A percentile compares a stretch with the other conserved stretches of the same genome.
phyloP scores from a whole-genome alignment of 1,140 invertebrate genomes.

The Drosophila bocqueti region DNA sequence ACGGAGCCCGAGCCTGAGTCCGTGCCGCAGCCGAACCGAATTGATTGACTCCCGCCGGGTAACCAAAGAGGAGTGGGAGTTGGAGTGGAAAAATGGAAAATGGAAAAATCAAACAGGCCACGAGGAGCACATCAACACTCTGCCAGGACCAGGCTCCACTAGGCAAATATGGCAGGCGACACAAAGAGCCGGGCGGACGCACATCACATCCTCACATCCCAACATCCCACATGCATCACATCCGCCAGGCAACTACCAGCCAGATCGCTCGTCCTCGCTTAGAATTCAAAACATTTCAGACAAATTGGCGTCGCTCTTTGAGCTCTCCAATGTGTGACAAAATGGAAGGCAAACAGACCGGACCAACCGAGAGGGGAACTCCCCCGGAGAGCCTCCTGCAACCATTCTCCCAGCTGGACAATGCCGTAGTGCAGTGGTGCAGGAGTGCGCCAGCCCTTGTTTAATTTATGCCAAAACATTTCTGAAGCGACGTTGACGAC shows the following conservation, averaged over 20 bases:
- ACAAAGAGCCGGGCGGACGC: constrained; percentile 38
- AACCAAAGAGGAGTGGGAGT: constrained; percentile 10
- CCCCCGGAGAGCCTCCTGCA: neutral
- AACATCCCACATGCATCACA: constrained; percentile 50
- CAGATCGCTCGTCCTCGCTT: constrained; percentile 54
- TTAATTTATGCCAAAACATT: constrained; percentile 81
- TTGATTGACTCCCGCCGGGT: constrained; percentile 66
- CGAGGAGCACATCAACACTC: constrained; percentile 30
- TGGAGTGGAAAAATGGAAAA: constrained; percentile 56
- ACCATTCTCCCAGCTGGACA: constrained; percentile 42
- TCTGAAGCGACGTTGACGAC: constrained; percentile 77
- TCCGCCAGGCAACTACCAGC: constrained; percentile 25
- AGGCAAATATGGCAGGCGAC: constrained; percentile 60
- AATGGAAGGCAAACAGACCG: constrained; percentile 74
- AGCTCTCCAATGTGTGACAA: constrained; percentile 75
- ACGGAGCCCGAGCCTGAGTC: constrained; percentile 21
- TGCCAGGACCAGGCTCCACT: constrained; percentile 43
- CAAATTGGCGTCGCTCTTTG: constrained; percentile 81
- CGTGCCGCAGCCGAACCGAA: constrained; percentile 43
- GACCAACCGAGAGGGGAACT: neutral
- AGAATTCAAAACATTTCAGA: constrained; percentile 83
- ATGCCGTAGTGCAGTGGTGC: constrained; percentile 38
- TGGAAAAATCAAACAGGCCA: constrained; percentile 58
- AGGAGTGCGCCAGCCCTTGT: constrained; percentile 60
- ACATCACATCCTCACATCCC: constrained; percentile 2